Evolutionary conservation across 1,140 invertebrate genomes (phyloP).

Genomic region (Atta texana): DNA sequence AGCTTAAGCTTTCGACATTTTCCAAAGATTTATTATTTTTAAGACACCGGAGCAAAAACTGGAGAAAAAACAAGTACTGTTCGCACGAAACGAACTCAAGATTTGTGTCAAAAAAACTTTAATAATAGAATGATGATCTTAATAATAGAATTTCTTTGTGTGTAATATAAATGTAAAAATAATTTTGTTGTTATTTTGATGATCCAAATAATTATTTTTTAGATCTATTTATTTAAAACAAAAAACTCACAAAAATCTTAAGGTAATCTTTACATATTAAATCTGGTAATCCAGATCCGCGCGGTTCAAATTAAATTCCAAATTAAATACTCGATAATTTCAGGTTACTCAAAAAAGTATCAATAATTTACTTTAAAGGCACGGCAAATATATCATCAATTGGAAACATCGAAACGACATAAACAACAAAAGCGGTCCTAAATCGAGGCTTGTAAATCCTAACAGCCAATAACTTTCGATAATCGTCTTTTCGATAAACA

Average conservation of each 20-base stretch:
- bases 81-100: neutral
- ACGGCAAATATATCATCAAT: neutral
- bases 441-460: neutral
- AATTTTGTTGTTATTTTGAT: too few relatives aligned
- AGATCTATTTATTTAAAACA: neutral
- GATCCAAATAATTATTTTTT: too few relatives aligned
- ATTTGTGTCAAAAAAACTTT: neutral
- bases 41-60: too few relatives aligned
- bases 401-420: neutral
- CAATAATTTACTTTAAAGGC: neutral
- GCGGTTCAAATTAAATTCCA: neutral
- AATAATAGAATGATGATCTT: too few relatives aligned
- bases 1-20: too few relatives aligned
- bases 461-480: constrained; percentile 19
- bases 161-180: too few relatives aligned
- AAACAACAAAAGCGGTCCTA: neutral
- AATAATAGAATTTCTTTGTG: too few relatives aligned
- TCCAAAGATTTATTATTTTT: too few relatives aligned
- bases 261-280: neutral
- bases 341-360: neutral
- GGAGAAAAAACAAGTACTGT: too few relatives aligned
- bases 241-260: neutral
- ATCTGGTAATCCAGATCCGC: too few relatives aligned
- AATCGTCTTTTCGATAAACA: neutral
- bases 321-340: neutral